These are phyloP conservation scores for Peribatodes rhomboidaria DNA, from an alignment of 2,888 invertebrate species.

Conservation along the genomic window DNA sequence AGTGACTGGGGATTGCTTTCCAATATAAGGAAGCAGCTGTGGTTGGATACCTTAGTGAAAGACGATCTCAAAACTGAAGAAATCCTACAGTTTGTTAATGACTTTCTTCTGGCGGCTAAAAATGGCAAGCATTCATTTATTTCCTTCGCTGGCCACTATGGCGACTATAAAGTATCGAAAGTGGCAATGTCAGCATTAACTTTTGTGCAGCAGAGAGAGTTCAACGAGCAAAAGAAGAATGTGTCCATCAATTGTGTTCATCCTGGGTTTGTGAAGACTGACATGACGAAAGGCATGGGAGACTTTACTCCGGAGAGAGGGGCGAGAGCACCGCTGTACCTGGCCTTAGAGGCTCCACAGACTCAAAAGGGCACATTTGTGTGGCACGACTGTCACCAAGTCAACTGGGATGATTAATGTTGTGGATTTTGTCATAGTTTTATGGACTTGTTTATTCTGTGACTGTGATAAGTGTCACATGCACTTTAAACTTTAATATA, in stretches of 20 bases:
- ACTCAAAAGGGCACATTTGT: conserved; percentile 79
- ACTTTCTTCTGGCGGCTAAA: conserved; percentile 85
- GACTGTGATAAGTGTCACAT: conserved; percentile 83
- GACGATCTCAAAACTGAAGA: conserved; percentile 82
- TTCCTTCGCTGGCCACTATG: conserved; percentile 79
- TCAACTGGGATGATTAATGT: conserved; percentile 82
- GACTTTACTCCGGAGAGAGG: conserved; percentile 80
- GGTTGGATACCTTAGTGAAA: conserved; percentile 77
- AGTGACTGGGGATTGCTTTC: conserved; percentile 86
- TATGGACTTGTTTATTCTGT: conserved; percentile 71
- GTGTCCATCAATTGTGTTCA: conserved; percentile 82
- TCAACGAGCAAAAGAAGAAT: conserved; percentile 80
- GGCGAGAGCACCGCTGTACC: conserved; percentile 75
- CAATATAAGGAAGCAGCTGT: conserved; percentile 78
- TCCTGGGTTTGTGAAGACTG: conserved; percentile 82
- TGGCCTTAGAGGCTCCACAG: conserved; percentile 80
- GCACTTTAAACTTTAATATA: conserved; percentile 80
- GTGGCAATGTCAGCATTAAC: conserved; percentile 81
- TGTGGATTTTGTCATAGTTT: conserved; percentile 61
- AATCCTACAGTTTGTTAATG: conserved; percentile 83
- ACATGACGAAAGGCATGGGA: conserved; percentile 83
- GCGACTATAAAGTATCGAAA: conserved; percentile 84
- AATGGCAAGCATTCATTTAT: conserved; percentile 76
- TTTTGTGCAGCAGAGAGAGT: conserved; percentile 80
- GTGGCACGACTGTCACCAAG: conserved; percentile 83